Evolutionary conservation across 2,113 vertebrate genomes (phyloP).

Genomic region (Atherinomorus stipes): DNA sequence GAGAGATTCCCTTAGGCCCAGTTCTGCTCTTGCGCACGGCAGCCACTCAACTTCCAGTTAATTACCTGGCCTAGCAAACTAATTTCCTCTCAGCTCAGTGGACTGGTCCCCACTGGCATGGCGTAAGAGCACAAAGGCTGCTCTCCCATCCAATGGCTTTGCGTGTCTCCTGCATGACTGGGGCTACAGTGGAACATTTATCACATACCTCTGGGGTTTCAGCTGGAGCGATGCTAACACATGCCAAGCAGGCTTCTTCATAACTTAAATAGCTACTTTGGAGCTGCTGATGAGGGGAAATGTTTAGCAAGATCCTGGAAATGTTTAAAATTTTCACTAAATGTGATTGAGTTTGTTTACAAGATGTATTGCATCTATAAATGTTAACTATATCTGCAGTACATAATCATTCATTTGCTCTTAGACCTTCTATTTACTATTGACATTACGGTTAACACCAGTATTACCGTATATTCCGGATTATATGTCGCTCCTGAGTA

Average conservation of each 20-base stretch:
- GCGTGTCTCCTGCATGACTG: constrained; percentile 63
- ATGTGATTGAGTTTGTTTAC: no score
- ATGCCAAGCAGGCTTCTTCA: constrained; percentile 27
- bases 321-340: no score
- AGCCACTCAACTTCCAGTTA: constrained; percentile 72
- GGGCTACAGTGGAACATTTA: constrained; percentile 62
- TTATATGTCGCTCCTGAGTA: no score
- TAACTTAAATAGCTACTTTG: constrained; percentile 51
- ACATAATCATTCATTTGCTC: no score
- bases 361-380: no score
- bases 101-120: constrained; percentile 45
- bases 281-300: constrained; percentile 2
- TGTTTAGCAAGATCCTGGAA: no score
- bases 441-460: no score
- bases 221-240: constrained; percentile 31
- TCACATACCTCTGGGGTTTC: constrained; percentile 65
- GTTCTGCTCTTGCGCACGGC: constrained; percentile 55
- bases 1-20: constrained; percentile 56
- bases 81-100: constrained; percentile 73
- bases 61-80: constrained; percentile 75
- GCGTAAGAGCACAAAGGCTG: constrained; percentile 58
- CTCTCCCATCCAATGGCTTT: constrained; percentile 56
- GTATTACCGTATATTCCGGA: no score
- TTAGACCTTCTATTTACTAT: no score
- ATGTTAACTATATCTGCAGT: no score